Base-by-base conservation (phyloP, 2,113 vertebrate species). In the Crotalus viridis region DNA sequence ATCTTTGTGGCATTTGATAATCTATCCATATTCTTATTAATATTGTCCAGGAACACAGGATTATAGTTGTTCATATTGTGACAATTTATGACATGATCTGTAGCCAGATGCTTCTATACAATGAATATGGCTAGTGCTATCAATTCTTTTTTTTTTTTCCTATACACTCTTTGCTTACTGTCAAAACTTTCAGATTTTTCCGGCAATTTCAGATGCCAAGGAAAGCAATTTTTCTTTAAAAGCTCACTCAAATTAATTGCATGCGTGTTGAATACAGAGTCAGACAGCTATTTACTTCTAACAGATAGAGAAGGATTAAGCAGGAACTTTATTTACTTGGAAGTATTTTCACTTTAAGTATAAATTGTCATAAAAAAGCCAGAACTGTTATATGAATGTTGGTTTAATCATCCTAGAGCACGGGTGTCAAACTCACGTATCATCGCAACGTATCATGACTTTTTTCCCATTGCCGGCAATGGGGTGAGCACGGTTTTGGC, bases 171-270 rank as follows among this genome's bases (percentile, higher is more conserved):
- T 95, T 96, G 94, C 95, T 94, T 95, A 94, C 61, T 95, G 94
- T 91, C 95, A 95, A 26, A 93, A 95, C 94, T 94, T 93, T 90
- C 95, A 96, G 95, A 86, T 51, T 57, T 81, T 95, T 94, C 92
- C 86, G 0, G 17, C n/a, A 43, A 46, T 89, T 59, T 59, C 13
- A 81, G 33, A 39, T 57, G 33, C 33, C 88, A 39, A 59, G 5
- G 21, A 56, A 81, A 43, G 74, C 33, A 46, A 22, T 89, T 89
- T 22, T 89, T 89, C 54, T 88, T 54, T 59, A 81, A 92, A 51
- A 88, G 94, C 95, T 94, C 96, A 92, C 89, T 96, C 95, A 89
- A 51, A 74, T 90, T 93, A 93, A 94, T 96, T 96, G 94, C 0
- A 0, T 95, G 95, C 52, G 94, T 91, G 86, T 51, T 93, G 64